Base-by-base conservation (phyloP, 2,113 vertebrate genomes). In the Circaetus gallicus region DNA sequence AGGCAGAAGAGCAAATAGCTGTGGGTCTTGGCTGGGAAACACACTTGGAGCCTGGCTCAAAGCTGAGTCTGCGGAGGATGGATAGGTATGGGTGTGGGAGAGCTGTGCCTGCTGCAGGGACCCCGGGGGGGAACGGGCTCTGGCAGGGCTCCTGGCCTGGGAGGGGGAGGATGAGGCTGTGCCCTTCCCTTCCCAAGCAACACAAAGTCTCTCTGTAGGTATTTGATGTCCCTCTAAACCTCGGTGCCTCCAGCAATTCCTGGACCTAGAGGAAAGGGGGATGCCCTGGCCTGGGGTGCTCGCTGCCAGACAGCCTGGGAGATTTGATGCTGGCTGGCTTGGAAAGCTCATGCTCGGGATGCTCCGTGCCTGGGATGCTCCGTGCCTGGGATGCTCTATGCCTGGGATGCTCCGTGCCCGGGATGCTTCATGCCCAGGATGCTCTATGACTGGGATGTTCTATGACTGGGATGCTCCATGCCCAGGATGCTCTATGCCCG, bases 41-140 rank as follows among this genome's bases (percentile, higher is more conserved):
- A 0, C 20, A 1, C 18, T 1, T 0, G 26, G 61, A 62, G n/a
- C 26, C 21, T 1, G 7, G n/a, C 63, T 71, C 5, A 5, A 7
- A 66, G 56, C n/a, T 74, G 79, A 29, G 45, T 5, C 24, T 42
- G 42, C 0, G 3, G 55, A 45, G 63, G 59, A 5, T 16, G 69
- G 36, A 7, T 34, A 25, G 42, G 62, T 11, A 3, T 0, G 6
- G 62, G 50, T 0, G 9, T 0, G 38, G 59, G 42, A 7, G 52
- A n/a, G 61, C 32, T 14, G n/a, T 21, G 59, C 21, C 58, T 3
- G 40, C 55, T 24, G 56, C 36, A 6, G 45, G 56, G 65, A 34
- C 42, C 16, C 56, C 2, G 3, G 2, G 1, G 4, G 42, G 11
- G 9, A 61, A 25, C 0, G 6, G 56, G 58, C 12, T 42, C 34